Evolutionary conservation across 35 echinoderm and acorn worm genomes (phyloP), one percentile per base, ranked within the genome.

Genomic region (Acanthaster planci): DNA sequence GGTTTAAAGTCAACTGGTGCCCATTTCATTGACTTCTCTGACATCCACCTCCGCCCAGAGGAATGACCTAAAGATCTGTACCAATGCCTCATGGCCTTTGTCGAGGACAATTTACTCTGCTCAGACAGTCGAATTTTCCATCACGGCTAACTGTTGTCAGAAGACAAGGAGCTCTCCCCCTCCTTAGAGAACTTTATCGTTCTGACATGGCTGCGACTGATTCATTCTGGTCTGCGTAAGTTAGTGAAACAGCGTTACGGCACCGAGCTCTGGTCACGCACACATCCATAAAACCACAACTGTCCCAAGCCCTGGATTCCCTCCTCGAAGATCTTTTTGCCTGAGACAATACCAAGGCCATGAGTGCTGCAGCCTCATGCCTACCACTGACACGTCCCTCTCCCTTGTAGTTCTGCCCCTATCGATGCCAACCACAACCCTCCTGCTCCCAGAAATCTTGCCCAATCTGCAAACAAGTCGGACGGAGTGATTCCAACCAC

Each of bases 231-330:
- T 4, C 77, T 92, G 0, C 90, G 84, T 21, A 57, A 72, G 29
- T 85, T 92, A 5, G 90, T 92, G 14, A 92, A 88, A 77, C 85
- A 92, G 35, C 76, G 90, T 18, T 92, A 92, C 51, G 90, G 90
- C 18, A 80, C 90, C 8, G 85, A 92, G 56, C 78, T 88, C 12
- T 57, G 85, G 0, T 82, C 84, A 0, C 52, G 64, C 7, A 92
- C 85, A 51, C 85, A 26, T 92, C 90, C 31, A 2, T 92, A 2
- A 92, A 92, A 50, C 90, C 90, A 14, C 84, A 92, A 81, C 86
- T 92, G 7, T 92, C 90, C 34, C 90, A 92, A 53, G 90, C 90
- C 0, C 68, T 92, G 16, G 72, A 77, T 40, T 78, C 82, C 22
- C 38, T 90, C 1, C 59, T 86, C 16, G 83, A 75, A 40, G 81